Conservation (phyloP, 2,797 vertebrate genomes). For the Pseudochromis fuscus region DNA sequence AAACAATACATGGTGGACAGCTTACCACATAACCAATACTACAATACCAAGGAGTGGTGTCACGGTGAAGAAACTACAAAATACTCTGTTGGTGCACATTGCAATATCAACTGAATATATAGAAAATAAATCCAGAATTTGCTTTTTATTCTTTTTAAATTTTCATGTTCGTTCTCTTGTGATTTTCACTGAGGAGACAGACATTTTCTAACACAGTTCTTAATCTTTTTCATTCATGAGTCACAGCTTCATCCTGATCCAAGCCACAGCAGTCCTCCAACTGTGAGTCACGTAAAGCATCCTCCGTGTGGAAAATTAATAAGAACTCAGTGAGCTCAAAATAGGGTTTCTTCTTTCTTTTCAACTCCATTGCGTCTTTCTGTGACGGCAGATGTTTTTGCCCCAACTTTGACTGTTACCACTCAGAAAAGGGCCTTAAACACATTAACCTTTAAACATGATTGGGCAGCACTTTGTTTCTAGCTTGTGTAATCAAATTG, state of each 20-base stretch:
- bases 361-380: background rate
- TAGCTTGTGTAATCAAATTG: background rate
- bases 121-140: no score
- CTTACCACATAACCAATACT: no score
- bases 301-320: background rate
- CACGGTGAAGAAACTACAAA: no score
- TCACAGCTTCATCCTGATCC: background rate
- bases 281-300: background rate
- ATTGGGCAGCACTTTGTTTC: background rate
- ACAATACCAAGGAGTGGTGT: no score
- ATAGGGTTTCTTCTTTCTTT: background rate
- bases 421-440: background rate
- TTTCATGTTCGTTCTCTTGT: no score
- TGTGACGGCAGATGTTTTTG: background rate
- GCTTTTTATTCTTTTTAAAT: no score
- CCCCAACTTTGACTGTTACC: background rate
- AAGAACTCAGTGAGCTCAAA: background rate
- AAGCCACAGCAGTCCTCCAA: background rate
- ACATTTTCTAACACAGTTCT: background rate
- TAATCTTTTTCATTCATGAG: background rate
- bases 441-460: background rate
- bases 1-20: no score
- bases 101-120: no score
- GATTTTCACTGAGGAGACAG: background rate
- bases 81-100: no score